Conservation (phyloP, 2,888 invertebrate species). For the Barypeithes pellucidus region DNA sequence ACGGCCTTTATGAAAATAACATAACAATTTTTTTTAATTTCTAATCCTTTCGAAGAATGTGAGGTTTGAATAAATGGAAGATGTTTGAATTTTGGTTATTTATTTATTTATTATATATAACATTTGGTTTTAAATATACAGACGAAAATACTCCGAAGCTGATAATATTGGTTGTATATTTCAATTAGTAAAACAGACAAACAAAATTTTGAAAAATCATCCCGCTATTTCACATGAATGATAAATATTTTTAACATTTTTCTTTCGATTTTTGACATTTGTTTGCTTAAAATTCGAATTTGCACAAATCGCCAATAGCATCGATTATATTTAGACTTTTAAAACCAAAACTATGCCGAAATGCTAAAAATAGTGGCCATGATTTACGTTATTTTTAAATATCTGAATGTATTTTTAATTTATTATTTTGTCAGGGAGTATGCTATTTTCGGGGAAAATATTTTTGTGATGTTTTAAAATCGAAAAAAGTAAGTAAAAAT, state of each 20-base stretch:
- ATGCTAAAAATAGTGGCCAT: constrained; percentile 5
- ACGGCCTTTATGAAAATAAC: constrained; percentile 48
- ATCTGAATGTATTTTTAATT: constrained; percentile 4
- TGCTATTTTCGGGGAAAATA: neutral
- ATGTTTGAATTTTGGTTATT: neutral
- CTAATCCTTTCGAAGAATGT: constrained; percentile 9
- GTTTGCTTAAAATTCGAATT: constrained; percentile 4
- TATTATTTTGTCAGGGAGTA: constrained; percentile 8
- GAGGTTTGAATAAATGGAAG: constrained; percentile 11
- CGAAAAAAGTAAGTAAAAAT: constrained; percentile 35
- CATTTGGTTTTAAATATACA: neutral
- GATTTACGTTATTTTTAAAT: constrained; percentile 27
- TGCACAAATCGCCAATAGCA: neutral
- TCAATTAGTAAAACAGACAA: neutral
- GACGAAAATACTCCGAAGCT: neutral
- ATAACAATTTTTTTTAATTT: constrained; percentile 39
- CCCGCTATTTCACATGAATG: neutral
- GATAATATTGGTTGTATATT: neutral
- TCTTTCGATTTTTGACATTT: constrained; percentile 10
- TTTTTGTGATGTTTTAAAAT: constrained; percentile 29
- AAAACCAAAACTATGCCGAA: neutral
- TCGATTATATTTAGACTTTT: constrained; percentile 10
- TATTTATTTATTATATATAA: neutral
- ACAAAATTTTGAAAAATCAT: neutral
- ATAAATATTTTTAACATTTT: constrained; percentile 23